Evolutionary conservation across 2,888 invertebrate species (phyloP), one percentile per base, ranked within the genome.

Genomic region (Synanthedon vespiformis): DNA sequence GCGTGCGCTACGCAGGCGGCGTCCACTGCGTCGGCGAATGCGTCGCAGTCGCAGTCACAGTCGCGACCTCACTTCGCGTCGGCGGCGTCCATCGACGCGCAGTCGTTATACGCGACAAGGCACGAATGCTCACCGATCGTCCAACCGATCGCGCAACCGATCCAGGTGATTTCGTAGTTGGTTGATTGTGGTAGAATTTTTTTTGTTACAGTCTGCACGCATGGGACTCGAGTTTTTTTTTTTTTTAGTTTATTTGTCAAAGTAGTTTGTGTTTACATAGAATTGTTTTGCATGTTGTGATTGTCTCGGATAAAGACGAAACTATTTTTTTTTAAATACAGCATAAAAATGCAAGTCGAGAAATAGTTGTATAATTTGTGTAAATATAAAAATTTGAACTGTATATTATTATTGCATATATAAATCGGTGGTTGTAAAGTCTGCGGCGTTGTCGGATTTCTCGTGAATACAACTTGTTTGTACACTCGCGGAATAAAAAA

Each of bases 41-140:
- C 14, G 14, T 44, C 5, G 22, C 22, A 49, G 14, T 44, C 22
- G 22, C 22, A 49, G 22, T 18, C 27, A 5, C 27, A n/a, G 34
- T 34, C 40, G 50, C 59, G 71, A 22, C 71, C 75, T 5, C 72
- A 70, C 54, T 66, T 67, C 63, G 64, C 63, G 52, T 65, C 70
- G 3, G 69, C 73, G 54, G 53, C 64, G 55, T 61, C 68, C 16
- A 58, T 70, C 64, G 72, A 74, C 59, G 64, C 70, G 40, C 70
- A 69, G 52, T 40, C 61, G 11, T 52, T 70, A 50, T 76, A 76
- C 58, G 74, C 74, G 57, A 66, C 77, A 56, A 62, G 77, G 6
- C 77, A 74, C 52, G 81, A 80, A 53, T 74, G 78, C 57, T 68
- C 74, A 55, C 58, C 74, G 27, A 63, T 65, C 49, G 61, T 64